A percentile compares a stretch with the other conserved stretches of the same genome.
phyloP scores from a whole-genome alignment of 2,888 invertebrate genomes.

The Cetonia aurata region DNA sequence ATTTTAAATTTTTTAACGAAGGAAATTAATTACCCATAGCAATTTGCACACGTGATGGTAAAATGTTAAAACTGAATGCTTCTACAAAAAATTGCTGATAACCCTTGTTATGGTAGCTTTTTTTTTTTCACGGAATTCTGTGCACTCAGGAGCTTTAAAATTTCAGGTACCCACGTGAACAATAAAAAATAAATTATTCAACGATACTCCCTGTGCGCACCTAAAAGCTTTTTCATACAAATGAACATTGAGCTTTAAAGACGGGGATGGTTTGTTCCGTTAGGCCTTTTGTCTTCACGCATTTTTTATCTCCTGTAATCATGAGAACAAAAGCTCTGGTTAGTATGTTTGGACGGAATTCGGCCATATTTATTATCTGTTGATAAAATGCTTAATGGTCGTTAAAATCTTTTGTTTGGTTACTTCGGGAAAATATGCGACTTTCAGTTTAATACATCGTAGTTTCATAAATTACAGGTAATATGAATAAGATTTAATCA shows the following conservation, averaged over 20 bases:
- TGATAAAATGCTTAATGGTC: conserved; percentile 28
- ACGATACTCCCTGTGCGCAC: conserved; percentile 7
- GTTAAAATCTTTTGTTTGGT: conserved; percentile 9
- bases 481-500: too few species aligned
- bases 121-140: neutral
- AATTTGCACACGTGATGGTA: too few species aligned
- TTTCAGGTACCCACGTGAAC: conserved; percentile 17
- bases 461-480: too few species aligned
- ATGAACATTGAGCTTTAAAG: conserved; percentile 30
- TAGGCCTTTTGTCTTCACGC: conserved; percentile 17
- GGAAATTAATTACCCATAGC: too few species aligned
- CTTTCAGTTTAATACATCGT: too few species aligned
- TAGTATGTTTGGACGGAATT: conserved; percentile 29
- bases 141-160: neutral
- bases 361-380: conserved; percentile 27
- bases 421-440: neutral
- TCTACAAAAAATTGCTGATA: too few species aligned
- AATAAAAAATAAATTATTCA: conserved; percentile 32
- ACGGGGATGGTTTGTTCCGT: conserved; percentile 26
- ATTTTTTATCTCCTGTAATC: conserved; percentile 29
- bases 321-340: conserved; percentile 26
- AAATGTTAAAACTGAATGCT: too few species aligned
- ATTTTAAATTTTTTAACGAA: too few species aligned
- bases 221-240: conserved; percentile 24
- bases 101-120: too few species aligned